Percentiles rank a stretch among this genome's conserved stretches.
phyloP scores from a whole-genome alignment of 2,113 vertebrate genomes.

The Acanthochromis polyacanthus region DNA sequence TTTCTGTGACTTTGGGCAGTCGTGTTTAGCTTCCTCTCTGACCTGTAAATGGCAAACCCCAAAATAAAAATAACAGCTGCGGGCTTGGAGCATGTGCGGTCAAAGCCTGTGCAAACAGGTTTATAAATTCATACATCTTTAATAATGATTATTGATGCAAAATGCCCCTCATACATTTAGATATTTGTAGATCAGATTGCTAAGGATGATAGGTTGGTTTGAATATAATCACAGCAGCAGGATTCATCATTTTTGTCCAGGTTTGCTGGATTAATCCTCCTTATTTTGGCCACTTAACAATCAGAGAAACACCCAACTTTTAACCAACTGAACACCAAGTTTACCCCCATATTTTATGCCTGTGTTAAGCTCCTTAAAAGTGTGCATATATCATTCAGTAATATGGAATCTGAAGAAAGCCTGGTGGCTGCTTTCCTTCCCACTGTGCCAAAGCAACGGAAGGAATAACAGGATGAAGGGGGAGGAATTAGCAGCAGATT shows the following conservation, averaged over 20 bases:
- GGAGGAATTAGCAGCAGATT: constrained; percentile 2
- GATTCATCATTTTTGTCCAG: constrained; percentile 5
- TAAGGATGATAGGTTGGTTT: neutral
- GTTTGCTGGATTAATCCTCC: neutral
- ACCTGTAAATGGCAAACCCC: constrained; percentile 70
- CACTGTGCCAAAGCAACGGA: constrained; percentile 58
- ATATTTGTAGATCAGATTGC: neutral
- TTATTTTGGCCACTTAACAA: constrained; percentile 16
- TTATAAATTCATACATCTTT: neutral
- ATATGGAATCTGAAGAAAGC: neutral
- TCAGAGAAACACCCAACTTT: constrained; percentile 36
- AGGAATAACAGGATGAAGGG: neutral
- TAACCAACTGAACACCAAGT: constrained; percentile 11
- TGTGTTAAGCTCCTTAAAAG: neutral
- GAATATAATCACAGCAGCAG: neutral
- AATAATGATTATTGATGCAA: no score
- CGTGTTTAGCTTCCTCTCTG: constrained; percentile 58
- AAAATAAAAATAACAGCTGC: constrained; percentile 66
- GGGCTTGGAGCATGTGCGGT: constrained; percentile 29
- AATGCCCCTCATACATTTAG: no score
- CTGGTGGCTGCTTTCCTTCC: constrained; percentile 18
- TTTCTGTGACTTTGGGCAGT: constrained; percentile 63
- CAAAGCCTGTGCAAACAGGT: constrained; percentile 19
- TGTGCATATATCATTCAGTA: neutral
- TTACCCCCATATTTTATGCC: neutral